These are phyloP conservation scores for Erannis defoliaria DNA, from an alignment of 2,888 invertebrate species.

Conservation along the genomic window DNA sequence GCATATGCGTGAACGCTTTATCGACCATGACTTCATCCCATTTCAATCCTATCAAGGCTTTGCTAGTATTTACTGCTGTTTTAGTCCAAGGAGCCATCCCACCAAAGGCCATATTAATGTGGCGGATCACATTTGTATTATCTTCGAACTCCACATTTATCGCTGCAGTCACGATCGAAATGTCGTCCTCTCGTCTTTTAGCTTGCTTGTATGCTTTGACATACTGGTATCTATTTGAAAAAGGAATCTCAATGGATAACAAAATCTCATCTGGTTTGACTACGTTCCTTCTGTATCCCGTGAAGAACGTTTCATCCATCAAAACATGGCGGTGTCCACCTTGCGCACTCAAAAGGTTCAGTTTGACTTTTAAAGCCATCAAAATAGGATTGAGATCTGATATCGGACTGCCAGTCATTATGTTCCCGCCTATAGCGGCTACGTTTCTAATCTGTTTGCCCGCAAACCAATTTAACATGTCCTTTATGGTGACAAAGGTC, in stretches of 20 bases:
- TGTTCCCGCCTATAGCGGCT: conserved; percentile 97
- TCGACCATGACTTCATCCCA: conserved; percentile 91
- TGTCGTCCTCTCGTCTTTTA: conserved; percentile 95
- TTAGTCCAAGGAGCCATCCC: conserved; percentile 97
- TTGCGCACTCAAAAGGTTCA: conserved; percentile 87
- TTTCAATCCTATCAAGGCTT: conserved; percentile 84
- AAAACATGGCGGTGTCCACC: conserved; percentile 86
- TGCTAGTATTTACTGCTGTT: conserved; percentile 90
- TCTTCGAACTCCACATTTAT: conserved; percentile 89
- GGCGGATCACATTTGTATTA: conserved; percentile 81
- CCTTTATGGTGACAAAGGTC: conserved; percentile 89
- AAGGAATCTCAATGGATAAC: conserved; percentile 91
- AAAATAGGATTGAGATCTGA: conserved; percentile 98
- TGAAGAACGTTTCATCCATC: conserved; percentile 93
- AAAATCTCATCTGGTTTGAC: conserved; percentile 91
- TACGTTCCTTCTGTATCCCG: conserved; percentile 91
- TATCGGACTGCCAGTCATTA: conserved; percentile 98
- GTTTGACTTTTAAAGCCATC: conserved; percentile 92
- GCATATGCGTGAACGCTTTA: conserved; percentile 87
- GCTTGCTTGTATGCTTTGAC: conserved; percentile 94
- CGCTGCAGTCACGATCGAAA: conserved; percentile 94
- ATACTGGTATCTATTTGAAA: conserved; percentile 88
- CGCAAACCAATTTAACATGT: conserved; percentile 98
- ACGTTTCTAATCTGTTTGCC: conserved; percentile 98
- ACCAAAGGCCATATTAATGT: conserved; percentile 92